phyloP scores from a whole-genome alignment of 2,888 invertebrate species.

The Nomada lathburiana region DNA sequence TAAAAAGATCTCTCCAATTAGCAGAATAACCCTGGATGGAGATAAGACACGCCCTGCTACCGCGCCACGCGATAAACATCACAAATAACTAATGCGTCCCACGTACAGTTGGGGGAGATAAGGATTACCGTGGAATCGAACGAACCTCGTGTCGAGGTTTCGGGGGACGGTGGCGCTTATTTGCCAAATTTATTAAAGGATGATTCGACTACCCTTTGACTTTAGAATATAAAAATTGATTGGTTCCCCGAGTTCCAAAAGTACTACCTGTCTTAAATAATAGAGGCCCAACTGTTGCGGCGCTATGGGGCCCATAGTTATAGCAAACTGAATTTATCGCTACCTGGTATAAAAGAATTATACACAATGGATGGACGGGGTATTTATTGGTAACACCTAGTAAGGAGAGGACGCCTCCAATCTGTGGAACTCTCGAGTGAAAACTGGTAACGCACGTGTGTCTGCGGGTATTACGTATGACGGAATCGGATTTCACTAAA shows the following conservation, averaged over 20 bases:
- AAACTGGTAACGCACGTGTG: background rate
- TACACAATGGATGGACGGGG: too few relatives aligned
- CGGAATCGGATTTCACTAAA: background rate
- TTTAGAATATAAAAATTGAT: too few relatives aligned
- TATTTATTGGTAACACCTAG: too few relatives aligned
- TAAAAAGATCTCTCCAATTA: constrained; percentile 81
- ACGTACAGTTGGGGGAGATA: constrained; percentile 23
- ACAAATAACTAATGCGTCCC: constrained; percentile 74
- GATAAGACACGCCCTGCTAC: constrained; percentile 78
- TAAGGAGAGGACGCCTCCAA: background rate
- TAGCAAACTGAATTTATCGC: too few relatives aligned
- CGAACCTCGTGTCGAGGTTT: constrained; percentile 10
- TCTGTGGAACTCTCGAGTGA: background rate
- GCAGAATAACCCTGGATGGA: constrained; percentile 73
- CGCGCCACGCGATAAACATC: constrained; percentile 73
- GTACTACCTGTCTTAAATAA: too few relatives aligned
- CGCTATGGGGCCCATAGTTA: too few relatives aligned
- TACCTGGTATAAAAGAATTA: too few relatives aligned
- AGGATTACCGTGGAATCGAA: constrained; percentile 19
- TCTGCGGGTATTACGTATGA: background rate
- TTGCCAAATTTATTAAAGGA: background rate
- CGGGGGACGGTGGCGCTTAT: background rate
- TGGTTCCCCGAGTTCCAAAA: too few relatives aligned
- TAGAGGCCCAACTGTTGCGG: too few relatives aligned
- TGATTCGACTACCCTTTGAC: too few relatives aligned